A percentile compares a stretch with the other conserved stretches of the same genome.
Evolutionary conservation across 2,113 vertebrate species (phyloP).

Genomic region (Equus quagga): DNA sequence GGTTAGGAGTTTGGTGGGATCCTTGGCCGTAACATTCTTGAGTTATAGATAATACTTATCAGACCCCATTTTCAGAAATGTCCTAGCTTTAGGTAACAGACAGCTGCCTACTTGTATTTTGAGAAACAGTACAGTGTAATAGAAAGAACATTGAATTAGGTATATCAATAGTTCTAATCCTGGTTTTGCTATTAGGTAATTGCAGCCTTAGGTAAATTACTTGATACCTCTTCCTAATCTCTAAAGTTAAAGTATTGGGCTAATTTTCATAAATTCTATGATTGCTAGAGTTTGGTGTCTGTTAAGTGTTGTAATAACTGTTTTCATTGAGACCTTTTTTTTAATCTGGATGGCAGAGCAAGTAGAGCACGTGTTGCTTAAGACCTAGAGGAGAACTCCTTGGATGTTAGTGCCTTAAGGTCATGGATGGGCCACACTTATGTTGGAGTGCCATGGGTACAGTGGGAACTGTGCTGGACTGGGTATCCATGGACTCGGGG

Average conservation of each 20-base stretch:
- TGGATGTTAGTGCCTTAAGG: background rate
- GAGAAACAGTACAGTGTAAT: background rate
- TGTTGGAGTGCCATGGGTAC: too few relatives aligned
- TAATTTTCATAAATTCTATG: constrained; percentile 2
- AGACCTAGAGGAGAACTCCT: background rate
- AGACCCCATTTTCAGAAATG: background rate
- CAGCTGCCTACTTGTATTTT: background rate
- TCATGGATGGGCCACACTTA: background rate
- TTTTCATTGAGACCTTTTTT: background rate
- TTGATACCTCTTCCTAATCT: background rate
- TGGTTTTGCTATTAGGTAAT: constrained; percentile 24
- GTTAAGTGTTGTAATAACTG: background rate
- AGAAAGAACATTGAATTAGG: background rate
- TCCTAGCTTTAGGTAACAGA: background rate
- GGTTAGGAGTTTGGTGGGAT: background rate
- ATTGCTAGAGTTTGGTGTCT: background rate
- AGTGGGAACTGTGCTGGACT: background rate
- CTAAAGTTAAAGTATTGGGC: constrained; percentile 4
- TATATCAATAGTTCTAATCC: background rate
- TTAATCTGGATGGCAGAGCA: background rate
- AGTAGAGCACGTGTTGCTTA: background rate
- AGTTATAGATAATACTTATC: background rate
- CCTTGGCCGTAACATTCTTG: background rate
- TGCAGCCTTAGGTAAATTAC: background rate
- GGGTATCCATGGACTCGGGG: background rate